Conservation (phyloP, 2,113 vertebrate genomes). For the Taurulus bubalis region DNA sequence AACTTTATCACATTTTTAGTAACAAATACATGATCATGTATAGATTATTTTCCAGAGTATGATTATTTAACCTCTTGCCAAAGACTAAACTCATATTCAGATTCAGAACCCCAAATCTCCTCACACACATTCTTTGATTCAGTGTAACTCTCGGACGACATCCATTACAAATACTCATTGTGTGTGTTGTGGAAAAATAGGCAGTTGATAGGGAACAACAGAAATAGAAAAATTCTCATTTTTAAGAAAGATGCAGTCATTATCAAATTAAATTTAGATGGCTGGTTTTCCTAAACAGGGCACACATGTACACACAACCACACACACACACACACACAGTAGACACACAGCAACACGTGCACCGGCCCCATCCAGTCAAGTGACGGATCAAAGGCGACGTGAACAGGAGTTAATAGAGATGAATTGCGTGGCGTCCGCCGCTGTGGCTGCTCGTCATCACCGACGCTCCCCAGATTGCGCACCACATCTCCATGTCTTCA, state of each 20-base stretch:
- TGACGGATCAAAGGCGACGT: conserved; percentile 73
- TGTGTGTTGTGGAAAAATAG: too few species aligned
- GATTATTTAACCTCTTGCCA: background rate
- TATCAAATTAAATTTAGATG: conserved; percentile 38
- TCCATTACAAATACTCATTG: background rate
- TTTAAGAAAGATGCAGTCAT: background rate
- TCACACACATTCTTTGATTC: background rate
- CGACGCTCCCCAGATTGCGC: conserved; percentile 63
- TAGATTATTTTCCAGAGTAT: background rate
- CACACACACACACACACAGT: conserved; percentile 13
- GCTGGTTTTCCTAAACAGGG: conserved; percentile 9
- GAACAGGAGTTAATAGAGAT: conserved; percentile 72
- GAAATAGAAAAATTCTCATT: too few species aligned
- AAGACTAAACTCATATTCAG: background rate
- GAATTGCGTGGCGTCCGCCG: conserved; percentile 57
- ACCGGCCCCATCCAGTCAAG: conserved; percentile 22
- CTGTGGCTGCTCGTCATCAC: conserved; percentile 61
- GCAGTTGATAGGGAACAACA: too few species aligned
- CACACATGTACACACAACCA: background rate
- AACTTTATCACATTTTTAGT: background rate
- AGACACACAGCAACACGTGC: conserved; percentile 20
- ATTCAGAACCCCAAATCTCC: background rate
- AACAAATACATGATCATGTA: background rate
- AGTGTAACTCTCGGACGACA: background rate
- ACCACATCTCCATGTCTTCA: conserved; percentile 67